Base-by-base conservation (phyloP, 1,140 invertebrate genomes). In the Brachionus paranguensis region DNA sequence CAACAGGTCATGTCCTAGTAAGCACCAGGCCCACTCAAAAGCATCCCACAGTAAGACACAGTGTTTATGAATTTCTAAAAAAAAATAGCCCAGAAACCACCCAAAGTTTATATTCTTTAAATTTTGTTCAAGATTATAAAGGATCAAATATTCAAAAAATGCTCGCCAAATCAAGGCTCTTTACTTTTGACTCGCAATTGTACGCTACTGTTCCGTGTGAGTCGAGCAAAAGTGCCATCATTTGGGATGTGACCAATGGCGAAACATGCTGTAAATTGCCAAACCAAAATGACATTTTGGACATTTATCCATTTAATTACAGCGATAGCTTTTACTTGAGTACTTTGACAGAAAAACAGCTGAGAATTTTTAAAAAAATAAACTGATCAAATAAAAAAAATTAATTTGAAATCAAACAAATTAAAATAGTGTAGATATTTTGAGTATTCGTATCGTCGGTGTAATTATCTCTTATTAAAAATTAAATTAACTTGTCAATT, bases 231-330 rank as follows among this genome's bases (percentile, higher is more conserved):
- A 68, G 55, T 45, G 84, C 86, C 1, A 85, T 87, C 37, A 86
- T 94, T 1, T 94, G 94, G 91, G 93, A 93, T 86, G 87, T 92
- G 43, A 90, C 91, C 3, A 92, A 89, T 2, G 91, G 91, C 0
- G 89, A 91, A 78, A 89, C 91, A 8, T 87, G 92, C 50, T 90
- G 91, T 76, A 90, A 88, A 1, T 85, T 94, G 65, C 90, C 91
- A 0, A 90, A 92, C 1, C 89, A 90, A 14, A 92, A 92, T 78
- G 90, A 92, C 0, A 90, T 93, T 11, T 87, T 93, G 47, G 93
- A 94, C 85, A 90, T 93, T 1, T 92, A 92, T 85, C 89, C 92
- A 0, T 89, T 93, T 29, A 84, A 86, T 12, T 88, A 88, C 29
- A 90, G 91, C 24, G 88, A 90, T 70, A 89, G 90, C 14, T 87